Evolutionary conservation across 2,113 vertebrate genomes (phyloP).

Genomic region (Poeciliopsis prolifica): DNA sequence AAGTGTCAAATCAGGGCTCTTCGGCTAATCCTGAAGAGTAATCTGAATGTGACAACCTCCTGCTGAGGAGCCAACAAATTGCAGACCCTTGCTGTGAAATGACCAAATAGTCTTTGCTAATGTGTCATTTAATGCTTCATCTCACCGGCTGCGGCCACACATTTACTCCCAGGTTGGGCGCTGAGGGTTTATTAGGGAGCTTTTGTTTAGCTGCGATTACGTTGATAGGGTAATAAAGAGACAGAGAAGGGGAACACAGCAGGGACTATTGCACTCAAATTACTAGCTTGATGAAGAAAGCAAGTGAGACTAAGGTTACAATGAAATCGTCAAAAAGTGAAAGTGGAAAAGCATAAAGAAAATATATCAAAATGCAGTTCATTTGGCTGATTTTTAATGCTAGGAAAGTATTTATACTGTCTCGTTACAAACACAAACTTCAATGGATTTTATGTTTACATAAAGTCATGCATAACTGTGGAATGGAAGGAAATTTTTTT

Average conservation of each 20-base stretch:
- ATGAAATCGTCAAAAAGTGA: constrained; percentile 13
- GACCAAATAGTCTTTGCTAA: constrained; percentile 59
- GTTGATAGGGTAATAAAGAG: constrained; percentile 34
- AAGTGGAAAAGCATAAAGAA: background rate
- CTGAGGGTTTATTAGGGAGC: constrained; percentile 43
- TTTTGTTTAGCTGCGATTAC: constrained; percentile 28
- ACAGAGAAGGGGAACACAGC: constrained; percentile 17
- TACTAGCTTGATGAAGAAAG: constrained; percentile 20
- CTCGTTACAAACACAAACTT: background rate
- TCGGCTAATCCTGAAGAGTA: constrained; percentile 32
- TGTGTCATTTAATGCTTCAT: constrained; percentile 47
- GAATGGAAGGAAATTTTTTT: background rate
- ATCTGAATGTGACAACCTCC: constrained; percentile 30
- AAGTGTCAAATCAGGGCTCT: constrained; percentile 13
- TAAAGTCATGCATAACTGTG: background rate
- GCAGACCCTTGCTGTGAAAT: constrained; percentile 36
- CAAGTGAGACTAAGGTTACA: constrained; percentile 2
- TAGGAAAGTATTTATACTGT: background rate
- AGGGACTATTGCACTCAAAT: constrained; percentile 23
- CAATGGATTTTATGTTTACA: background rate
- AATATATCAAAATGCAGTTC: too few relatives aligned
- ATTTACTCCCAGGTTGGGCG: constrained; percentile 32
- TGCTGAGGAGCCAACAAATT: constrained; percentile 10
- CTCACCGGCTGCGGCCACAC: constrained; percentile 17
- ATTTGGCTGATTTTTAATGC: background rate